A percentile compares a stretch with the other conserved stretches of the same genome.
Conservation (phyloP, 2,888 invertebrate genomes). For the Helicoverpa assulta region DNA sequence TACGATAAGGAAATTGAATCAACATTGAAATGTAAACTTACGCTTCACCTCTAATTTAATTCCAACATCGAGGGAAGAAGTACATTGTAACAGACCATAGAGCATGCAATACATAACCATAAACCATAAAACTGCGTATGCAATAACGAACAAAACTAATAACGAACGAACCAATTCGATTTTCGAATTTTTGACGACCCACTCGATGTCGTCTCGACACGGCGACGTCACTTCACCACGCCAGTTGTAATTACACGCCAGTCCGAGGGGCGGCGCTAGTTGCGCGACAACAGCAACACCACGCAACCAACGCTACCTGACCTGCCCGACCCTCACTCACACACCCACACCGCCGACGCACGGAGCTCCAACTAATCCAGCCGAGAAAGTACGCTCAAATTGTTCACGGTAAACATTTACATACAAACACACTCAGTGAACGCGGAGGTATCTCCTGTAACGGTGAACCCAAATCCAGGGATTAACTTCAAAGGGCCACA, state of each 20-base stretch:
- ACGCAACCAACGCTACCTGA: conserved; percentile 63
- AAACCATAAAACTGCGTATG: conserved; percentile 23
- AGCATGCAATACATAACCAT: conserved; percentile 21
- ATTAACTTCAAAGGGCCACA: conserved; percentile 86
- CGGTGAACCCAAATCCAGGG: conserved; percentile 80
- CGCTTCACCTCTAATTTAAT: conserved; percentile 16
- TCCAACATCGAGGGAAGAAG: conserved; percentile 7
- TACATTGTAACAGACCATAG: conserved; percentile 20
- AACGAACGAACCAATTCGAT: conserved; percentile 74
- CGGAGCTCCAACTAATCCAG: conserved; percentile 66
- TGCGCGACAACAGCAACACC: conserved; percentile 59
- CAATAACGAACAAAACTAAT: conserved; percentile 67
- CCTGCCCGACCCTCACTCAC: conserved; percentile 50
- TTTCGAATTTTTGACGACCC: conserved; percentile 79
- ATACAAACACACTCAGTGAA: conserved; percentile 69
- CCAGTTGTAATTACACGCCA: conserved; percentile 73
- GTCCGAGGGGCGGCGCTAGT: conserved; percentile 71
- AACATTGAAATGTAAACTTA: conserved; percentile 17
- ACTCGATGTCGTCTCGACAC: conserved; percentile 73
- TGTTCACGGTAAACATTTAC: conserved; percentile 74
- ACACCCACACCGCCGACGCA: conserved; percentile 37
- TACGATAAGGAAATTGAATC: conserved; percentile 30
- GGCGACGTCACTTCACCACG: conserved; percentile 66
- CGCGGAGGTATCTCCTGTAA: conserved; percentile 68
- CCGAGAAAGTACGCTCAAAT: conserved; percentile 71